Base-by-base conservation (phyloP, 2,888 invertebrate genomes). In the Lordiphosa fenestrarum region DNA sequence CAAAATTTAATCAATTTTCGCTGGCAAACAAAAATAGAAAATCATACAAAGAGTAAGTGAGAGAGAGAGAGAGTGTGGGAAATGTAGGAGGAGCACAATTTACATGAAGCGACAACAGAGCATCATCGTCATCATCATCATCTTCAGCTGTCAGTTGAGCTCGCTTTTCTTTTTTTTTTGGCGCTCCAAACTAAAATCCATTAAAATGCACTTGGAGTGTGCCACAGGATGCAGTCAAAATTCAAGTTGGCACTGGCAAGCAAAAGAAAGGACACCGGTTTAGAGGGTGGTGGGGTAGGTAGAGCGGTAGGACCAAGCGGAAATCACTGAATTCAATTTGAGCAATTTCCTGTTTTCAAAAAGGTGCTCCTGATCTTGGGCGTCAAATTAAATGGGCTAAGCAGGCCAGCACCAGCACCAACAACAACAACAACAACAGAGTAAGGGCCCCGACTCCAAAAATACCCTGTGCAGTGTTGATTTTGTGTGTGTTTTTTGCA, bases 321-420 rank as follows among this genome's bases (percentile, higher is more conserved):
- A 76, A 76, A 77, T 76, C 75, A 78, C 59, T 59, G 78, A 82
- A 76, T 76, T 76, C 82, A 74, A 82, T 76, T 78, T 74, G 54
- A 69, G 75, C 72, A 78, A 76, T 76, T 76, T 76, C 78, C 76
- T 74, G 66, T 69, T 74, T 71, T 66, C 64, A 50, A 71, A 76
- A 73, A 73, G 71, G 53, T 61, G 60, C 52, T 39, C 39, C 30
- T 30, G 30, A 30, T 9, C 30, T 30, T 7, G 30, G 30, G 30
- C 30, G 30, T 47, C 40, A 78, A 57, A 66, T 80, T 66, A 80
- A 75, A 69, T 72, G 65, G 72, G 65, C 75, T 80, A 69, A 73
- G 73, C 61, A 25, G 25, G 25, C 25, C 25, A 25, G 25, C 13
- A 9, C 9, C 12, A 25, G 33, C 13, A 36, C 37, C 38, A 39